These are phyloP conservation scores for Synodontis membranacea DNA, from an alignment of 2,113 vertebrate species.

Conservation along the genomic window DNA sequence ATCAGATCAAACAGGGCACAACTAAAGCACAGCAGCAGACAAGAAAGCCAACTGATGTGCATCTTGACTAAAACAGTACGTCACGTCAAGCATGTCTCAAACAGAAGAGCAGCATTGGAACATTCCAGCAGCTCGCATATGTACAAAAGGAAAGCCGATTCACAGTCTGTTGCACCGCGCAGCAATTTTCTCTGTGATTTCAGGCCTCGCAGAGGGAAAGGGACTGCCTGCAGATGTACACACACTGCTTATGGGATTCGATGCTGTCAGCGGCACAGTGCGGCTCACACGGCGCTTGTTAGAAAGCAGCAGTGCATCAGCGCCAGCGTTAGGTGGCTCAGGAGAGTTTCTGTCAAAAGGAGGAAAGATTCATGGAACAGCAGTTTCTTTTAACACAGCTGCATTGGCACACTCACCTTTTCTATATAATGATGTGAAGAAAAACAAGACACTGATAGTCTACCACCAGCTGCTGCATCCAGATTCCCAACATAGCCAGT, in stretches of 20 bases:
- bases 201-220: background rate
- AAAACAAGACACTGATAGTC: background rate
- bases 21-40: background rate
- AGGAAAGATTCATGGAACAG: background rate
- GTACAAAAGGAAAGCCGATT: slow-evolving; percentile 23
- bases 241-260: background rate
- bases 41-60: slow-evolving; percentile 44
- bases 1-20: slow-evolving; percentile 16
- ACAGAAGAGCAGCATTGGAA: background rate
- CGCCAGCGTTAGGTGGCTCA: background rate
- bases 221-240: slow-evolving; percentile 2
- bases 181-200: background rate
- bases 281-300: background rate
- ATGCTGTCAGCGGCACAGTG: background rate
- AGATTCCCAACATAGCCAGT: background rate
- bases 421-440: too few species aligned
- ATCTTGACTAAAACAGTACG: slow-evolving; percentile 38
- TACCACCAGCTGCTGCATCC: background rate
- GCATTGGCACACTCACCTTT: background rate
- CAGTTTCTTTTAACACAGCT: background rate
- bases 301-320: slow-evolving; percentile 18
- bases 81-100: slow-evolving; percentile 38
- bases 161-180: slow-evolving; percentile 10
- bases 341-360: background rate
- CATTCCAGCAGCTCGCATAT: slow-evolving; percentile 36